A percentile compares a stretch with the other conserved stretches of the same genome.
phyloP scores from a whole-genome alignment of 30 jellyfish, hydroid and myxozoan species.

The Aurelia coerulea region DNA sequence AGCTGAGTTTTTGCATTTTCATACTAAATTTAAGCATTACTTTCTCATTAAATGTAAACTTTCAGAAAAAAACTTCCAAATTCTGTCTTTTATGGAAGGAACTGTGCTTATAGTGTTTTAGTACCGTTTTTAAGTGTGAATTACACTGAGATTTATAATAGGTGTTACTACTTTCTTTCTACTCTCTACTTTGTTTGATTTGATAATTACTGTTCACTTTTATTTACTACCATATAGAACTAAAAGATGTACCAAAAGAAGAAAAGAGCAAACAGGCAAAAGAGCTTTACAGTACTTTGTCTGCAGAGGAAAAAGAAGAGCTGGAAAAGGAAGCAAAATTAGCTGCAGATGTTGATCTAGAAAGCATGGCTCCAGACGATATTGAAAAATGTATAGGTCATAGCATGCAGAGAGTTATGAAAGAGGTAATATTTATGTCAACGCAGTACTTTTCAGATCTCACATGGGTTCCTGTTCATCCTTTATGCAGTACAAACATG shows the following conservation, averaged over 20 bases:
- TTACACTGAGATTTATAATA: constrained; percentile 1
- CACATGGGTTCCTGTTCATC: too few relatives aligned
- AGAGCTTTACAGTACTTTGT: constrained; percentile 20
- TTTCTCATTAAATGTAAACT: not conserved
- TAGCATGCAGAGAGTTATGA: constrained; percentile 37
- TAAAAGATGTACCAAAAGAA: constrained; percentile 34
- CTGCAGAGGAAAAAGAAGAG: constrained; percentile 8
- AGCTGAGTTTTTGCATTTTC: constrained; percentile 6
- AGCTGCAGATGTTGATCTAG: constrained; percentile 17
- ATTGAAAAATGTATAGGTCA: constrained; percentile 18
- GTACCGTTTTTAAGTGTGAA: constrained; percentile 2
- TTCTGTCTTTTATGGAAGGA: not conserved
- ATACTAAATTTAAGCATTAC: not conserved
- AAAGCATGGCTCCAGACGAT: constrained; percentile 11
- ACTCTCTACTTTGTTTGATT: not conserved
- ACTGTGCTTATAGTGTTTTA: not conserved
- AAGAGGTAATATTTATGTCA: constrained; percentile 31
- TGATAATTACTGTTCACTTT: not conserved
- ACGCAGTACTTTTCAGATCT: not conserved
- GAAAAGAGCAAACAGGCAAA: constrained; percentile 14
- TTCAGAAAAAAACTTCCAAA: not conserved
- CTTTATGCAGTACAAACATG: too few relatives aligned
- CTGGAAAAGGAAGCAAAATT: constrained; percentile 13
- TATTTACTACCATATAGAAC: constrained; percentile 25
- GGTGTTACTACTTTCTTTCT: constrained; percentile 2